A percentile compares a stretch with the other conserved stretches of the same genome.
Evolutionary conservation across 2,888 invertebrate species (phyloP).

Genomic region (Drosophila siamana): DNA sequence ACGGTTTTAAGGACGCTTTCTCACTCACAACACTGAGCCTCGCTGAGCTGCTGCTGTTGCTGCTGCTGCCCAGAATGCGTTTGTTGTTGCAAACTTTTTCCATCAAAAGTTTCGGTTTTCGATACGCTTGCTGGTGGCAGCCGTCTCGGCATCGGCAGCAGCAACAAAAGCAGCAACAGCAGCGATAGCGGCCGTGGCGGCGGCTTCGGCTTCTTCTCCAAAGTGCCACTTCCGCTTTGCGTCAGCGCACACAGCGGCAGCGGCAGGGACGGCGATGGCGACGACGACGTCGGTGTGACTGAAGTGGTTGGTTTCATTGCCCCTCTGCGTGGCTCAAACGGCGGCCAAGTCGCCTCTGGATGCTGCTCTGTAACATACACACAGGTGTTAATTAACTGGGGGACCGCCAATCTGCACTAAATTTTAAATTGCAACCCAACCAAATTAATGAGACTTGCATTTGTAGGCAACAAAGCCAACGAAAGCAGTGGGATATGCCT

Average conservation of each 20-base stretch:
- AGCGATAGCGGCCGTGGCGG: slow-evolving; percentile 18
- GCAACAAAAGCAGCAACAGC: slow-evolving; percentile 10
- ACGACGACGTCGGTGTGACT: slow-evolving; percentile 59
- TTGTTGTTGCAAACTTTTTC: slow-evolving; percentile 81
- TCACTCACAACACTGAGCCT: neutral
- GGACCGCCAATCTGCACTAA: slow-evolving; percentile 49
- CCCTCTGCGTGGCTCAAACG: neutral
- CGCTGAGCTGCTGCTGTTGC: slow-evolving; percentile 12
- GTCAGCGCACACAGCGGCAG: slow-evolving; percentile 71
- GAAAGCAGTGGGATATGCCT: neutral
- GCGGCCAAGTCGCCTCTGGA: neutral
- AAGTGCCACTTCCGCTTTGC: slow-evolving; percentile 79
- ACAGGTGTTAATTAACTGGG: slow-evolving; percentile 76
- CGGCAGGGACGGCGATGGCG: slow-evolving; percentile 34
- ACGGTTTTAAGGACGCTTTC: slow-evolving; percentile 49
- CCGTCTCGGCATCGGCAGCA: slow-evolving; percentile 4
- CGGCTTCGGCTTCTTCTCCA: slow-evolving; percentile 37
- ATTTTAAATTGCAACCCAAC: slow-evolving; percentile 73
- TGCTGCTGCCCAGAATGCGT: slow-evolving; percentile 66
- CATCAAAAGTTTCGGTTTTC: slow-evolving; percentile 82
- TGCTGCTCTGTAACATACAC: slow-evolving; percentile 8
- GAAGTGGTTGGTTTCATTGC: slow-evolving; percentile 41
- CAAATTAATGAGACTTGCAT: slow-evolving; percentile 76
- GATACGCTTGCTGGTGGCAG: slow-evolving; percentile 66
- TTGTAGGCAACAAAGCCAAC: slow-evolving; percentile 19